These are phyloP conservation scores for Bombus haemorrhoidalis DNA, from an alignment of 1,140 invertebrate genomes.

Conservation along the genomic window DNA sequence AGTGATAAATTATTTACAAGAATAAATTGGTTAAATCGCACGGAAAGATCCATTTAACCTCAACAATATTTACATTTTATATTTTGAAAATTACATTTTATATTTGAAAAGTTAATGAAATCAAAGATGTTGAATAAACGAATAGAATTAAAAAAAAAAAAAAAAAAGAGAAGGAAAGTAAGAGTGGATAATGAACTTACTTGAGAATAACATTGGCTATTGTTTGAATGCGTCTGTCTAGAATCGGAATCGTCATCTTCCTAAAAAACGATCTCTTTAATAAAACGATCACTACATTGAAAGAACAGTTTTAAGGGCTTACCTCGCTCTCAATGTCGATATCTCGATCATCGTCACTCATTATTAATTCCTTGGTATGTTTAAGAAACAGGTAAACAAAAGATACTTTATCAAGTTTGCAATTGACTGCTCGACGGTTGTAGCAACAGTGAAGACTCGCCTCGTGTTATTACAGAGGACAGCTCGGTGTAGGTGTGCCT, in stretches of 20 bases:
- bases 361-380: constrained; percentile 70
- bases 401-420: background rate
- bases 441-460: too few relatives aligned
- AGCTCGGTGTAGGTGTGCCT: too few relatives aligned
- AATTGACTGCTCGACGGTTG: too few relatives aligned
- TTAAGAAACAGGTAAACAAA: constrained; percentile 49
- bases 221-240: constrained; percentile 81
- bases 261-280: constrained; percentile 75
- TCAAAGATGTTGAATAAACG: background rate
- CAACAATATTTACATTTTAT: background rate
- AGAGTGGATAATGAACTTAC: constrained; percentile 70
- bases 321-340: constrained; percentile 97
- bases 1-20: background rate
- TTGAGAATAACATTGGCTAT: constrained; percentile 85
- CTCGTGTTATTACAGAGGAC: too few relatives aligned
- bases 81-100: background rate
- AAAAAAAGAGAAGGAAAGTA: background rate
- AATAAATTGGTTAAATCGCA: background rate
- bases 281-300: background rate
- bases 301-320: constrained; percentile 77
- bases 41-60: constrained; percentile 34
- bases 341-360: constrained; percentile 95
- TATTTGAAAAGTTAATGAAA: background rate
- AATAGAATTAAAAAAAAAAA: background rate
- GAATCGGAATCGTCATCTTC: constrained; percentile 87